These are phyloP conservation scores for Mustela nigripes DNA, from an alignment of 2,113 vertebrate species.

Conservation along the genomic window DNA sequence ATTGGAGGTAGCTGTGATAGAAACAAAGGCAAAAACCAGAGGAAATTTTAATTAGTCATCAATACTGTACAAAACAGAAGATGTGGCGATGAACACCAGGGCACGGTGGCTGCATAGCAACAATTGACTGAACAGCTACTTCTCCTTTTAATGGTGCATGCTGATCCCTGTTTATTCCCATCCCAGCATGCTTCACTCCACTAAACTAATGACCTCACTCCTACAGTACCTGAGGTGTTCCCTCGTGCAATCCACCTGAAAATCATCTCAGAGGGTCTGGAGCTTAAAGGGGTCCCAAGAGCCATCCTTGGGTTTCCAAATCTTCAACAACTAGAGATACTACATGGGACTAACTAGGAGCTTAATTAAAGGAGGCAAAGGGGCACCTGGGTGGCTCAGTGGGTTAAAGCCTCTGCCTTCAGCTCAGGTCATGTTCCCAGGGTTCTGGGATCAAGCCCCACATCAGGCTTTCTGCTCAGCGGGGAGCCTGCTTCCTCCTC, in stretches of 20 bases:
- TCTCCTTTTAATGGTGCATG: not conserved
- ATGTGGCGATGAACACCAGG: not conserved
- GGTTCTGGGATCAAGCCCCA: too few relatives aligned
- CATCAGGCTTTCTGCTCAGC: too few relatives aligned
- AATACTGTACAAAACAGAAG: not conserved
- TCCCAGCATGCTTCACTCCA: not conserved
- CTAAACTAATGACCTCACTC: not conserved
- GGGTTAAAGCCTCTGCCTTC: too few relatives aligned
- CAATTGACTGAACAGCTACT: not conserved
- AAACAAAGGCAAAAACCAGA: conserved; percentile 39
- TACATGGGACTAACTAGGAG: not conserved
- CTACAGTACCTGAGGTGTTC: not conserved
- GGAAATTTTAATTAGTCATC: not conserved
- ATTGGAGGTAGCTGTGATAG: not conserved
- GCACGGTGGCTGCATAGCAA: not conserved
- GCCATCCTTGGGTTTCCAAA: not conserved
- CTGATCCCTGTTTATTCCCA: too few relatives aligned
- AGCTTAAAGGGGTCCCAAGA: not conserved
- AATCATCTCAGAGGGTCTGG: not conserved
- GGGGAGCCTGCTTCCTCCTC: too few relatives aligned
- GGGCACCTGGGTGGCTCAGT: too few relatives aligned
- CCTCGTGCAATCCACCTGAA: not conserved
- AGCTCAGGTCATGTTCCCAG: too few relatives aligned
- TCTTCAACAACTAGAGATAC: not conserved
- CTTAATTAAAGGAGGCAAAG: not conserved